Evolutionary conservation across 2,797 vertebrate species (phyloP).

Genomic region (Neosilurus hyrtlii): DNA sequence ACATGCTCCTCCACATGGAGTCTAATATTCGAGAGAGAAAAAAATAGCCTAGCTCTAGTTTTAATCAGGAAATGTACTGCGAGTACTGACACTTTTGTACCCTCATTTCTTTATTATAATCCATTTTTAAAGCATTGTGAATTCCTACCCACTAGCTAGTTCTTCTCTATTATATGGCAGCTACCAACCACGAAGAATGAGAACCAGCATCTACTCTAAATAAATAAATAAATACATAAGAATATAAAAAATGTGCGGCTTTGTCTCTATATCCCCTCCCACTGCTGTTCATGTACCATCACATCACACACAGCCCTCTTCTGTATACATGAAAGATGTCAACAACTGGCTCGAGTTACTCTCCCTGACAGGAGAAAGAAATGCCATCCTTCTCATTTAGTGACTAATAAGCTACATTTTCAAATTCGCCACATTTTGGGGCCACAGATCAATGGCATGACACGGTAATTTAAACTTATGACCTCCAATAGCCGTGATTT

Average conservation of each 20-base stretch:
- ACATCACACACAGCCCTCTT: background rate
- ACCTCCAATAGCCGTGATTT: background rate
- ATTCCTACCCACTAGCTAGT: background rate
- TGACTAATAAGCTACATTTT: background rate
- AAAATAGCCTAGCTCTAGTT: background rate
- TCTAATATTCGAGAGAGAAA: background rate
- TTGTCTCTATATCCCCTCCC: background rate
- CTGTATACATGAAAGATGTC: too few relatives aligned
- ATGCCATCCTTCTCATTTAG: too few relatives aligned
- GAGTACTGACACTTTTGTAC: background rate
- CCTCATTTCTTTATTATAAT: background rate
- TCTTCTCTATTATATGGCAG: background rate
- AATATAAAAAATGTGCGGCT: constrained; percentile 4
- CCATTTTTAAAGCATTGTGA: background rate
- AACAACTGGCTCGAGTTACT: background rate
- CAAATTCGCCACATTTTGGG: background rate
- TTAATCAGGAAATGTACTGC: background rate
- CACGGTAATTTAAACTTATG: background rate
- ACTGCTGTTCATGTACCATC: background rate
- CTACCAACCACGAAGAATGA: background rate
- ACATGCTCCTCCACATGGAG: background rate
- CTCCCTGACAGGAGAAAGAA: background rate
- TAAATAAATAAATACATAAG: too few relatives aligned
- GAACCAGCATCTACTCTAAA: background rate
- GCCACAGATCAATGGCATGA: too few relatives aligned